Conservation (phyloP, 2,113 vertebrate genomes). For the Pseudopipra pipra region DNA sequence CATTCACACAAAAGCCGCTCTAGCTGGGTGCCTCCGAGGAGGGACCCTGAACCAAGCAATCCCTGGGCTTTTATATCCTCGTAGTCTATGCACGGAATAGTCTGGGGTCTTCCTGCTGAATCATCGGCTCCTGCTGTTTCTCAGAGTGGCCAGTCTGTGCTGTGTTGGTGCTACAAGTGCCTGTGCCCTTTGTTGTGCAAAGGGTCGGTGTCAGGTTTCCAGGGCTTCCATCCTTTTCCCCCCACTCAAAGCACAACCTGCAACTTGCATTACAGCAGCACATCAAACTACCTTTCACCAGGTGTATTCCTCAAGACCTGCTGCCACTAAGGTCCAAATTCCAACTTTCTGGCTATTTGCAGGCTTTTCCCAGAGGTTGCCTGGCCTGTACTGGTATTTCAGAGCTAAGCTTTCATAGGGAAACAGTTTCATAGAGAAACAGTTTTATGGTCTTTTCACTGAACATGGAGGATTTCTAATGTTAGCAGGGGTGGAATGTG, state of each 20-base stretch:
- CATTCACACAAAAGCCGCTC: not conserved
- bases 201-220: not conserved
- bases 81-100: not conserved
- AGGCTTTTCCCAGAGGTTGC: not conserved
- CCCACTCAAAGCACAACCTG: not conserved
- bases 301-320: not conserved
- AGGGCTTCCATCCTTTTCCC: not conserved
- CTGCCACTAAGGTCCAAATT: not conserved
- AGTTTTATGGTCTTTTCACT: not conserved
- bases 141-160: not conserved
- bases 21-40: not conserved
- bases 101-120: not conserved
- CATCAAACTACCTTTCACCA: rapidly evolving
- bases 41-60: not conserved
- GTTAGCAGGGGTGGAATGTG: rapidly evolving
- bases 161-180: not conserved
- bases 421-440: not conserved
- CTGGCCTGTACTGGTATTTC: not conserved
- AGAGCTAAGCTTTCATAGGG: not conserved
- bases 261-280: not conserved
- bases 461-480: not conserved
- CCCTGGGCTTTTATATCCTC: rapidly evolving
- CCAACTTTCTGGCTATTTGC: not conserved
- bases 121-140: rapidly evolving
- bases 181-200: not conserved